Evolutionary conservation across 2,888 invertebrate genomes (phyloP).

Genomic region (Drosophila subquinaria): DNA sequence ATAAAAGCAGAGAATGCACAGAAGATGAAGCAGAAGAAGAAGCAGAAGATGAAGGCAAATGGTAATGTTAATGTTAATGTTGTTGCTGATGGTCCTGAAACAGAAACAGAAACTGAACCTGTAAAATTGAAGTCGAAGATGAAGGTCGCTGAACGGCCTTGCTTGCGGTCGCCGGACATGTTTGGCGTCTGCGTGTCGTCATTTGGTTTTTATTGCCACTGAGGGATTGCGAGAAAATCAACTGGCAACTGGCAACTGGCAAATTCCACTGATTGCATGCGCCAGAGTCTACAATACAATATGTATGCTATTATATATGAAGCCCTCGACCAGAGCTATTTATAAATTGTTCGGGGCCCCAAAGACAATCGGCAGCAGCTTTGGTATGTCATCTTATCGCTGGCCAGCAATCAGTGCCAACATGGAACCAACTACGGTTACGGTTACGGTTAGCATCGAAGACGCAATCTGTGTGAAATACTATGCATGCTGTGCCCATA

Average conservation of each 20-base stretch:
- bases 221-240: slow-evolving; percentile 58
- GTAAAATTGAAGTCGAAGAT: slow-evolving; percentile 35
- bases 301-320: neutral
- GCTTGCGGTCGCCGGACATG: slow-evolving; percentile 74
- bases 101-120: slow-evolving; percentile 38
- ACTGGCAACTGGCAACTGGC: slow-evolving; percentile 37
- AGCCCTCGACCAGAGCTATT: slow-evolving; percentile 53
- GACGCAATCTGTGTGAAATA: slow-evolving; percentile 76
- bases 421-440: slow-evolving; percentile 9
- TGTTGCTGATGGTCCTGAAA: slow-evolving; percentile 19
- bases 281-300: slow-evolving; percentile 44
- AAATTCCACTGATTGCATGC: slow-evolving; percentile 80
- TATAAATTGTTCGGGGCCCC: slow-evolving; percentile 59
- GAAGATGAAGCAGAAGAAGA: neutral
- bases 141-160: slow-evolving; percentile 84
- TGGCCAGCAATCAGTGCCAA: slow-evolving; percentile 64
- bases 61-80: slow-evolving; percentile 19
- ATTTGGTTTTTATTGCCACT: slow-evolving; percentile 76
- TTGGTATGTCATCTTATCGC: slow-evolving; percentile 77
- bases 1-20: slow-evolving; percentile 30
- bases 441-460: slow-evolving; percentile 49
- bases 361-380: slow-evolving; percentile 59
- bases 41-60: slow-evolving; percentile 2
- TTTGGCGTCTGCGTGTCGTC: slow-evolving; percentile 78
- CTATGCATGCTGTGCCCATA: slow-evolving; percentile 67